Conservation (phyloP, 2,888 invertebrate genomes). For the Lasioglossum oenotherae region DNA sequence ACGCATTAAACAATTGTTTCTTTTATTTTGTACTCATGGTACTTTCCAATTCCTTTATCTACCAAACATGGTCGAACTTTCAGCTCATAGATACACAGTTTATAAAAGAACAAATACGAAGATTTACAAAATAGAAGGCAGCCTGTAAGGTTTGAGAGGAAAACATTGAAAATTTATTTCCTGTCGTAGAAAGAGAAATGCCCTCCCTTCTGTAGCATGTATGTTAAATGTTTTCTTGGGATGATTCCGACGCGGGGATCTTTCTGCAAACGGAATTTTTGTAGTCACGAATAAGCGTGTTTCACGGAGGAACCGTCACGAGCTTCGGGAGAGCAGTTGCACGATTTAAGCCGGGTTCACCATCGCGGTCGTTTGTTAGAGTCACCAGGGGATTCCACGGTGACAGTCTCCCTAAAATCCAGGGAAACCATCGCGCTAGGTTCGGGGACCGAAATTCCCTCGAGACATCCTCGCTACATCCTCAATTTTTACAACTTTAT, state of each 20-base stretch:
- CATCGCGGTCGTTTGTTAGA: conserved; percentile 22
- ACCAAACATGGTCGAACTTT: too few species aligned
- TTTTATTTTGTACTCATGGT: too few species aligned
- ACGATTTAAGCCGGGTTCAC: not conserved
- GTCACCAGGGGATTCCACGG: conserved; percentile 10
- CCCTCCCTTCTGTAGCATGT: not conserved
- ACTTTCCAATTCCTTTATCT: not conserved
- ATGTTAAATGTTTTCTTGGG: not conserved
- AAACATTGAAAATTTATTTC: not conserved
- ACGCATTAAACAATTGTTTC: not conserved
- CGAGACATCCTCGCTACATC: not conserved
- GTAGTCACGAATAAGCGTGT: conserved; percentile 10
- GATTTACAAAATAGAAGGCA: not conserved
- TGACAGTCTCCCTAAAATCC: not conserved
- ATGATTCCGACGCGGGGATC: not conserved
- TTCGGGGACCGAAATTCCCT: not conserved
- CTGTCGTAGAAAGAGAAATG: not conserved
- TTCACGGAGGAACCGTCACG: not conserved
- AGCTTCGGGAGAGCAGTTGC: not conserved
- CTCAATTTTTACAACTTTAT: not conserved
- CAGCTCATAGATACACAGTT: not conserved
- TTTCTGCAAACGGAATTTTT: conserved; percentile 3
- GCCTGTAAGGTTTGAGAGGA: not conserved
- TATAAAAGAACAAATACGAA: not conserved
- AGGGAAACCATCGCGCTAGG: not conserved